phyloP scores from a whole-genome alignment of 2,888 invertebrate species.

The Bugulina stolonifera region DNA sequence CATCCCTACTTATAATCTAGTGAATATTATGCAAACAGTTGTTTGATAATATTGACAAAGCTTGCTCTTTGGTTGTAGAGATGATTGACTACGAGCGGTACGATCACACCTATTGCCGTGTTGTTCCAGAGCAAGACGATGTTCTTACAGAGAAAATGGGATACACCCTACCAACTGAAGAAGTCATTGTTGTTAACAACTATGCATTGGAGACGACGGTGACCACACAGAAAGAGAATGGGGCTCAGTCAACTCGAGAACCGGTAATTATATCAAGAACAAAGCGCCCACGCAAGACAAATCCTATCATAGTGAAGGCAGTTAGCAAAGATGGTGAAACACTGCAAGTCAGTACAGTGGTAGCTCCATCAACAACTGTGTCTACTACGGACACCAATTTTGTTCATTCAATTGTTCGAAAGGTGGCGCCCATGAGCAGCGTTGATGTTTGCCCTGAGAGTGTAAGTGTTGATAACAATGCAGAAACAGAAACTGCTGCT shows the following conservation, averaged over 20 bases:
- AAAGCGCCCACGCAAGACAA: neutral
- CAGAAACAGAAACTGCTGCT: neutral
- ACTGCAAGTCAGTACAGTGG: neutral
- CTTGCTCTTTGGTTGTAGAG: conserved; percentile 1
- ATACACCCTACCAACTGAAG: neutral
- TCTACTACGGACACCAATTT: neutral
- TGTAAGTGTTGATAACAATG: neutral
- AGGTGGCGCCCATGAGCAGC: neutral
- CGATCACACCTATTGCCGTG: conserved; percentile 21
- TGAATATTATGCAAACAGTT: no score
- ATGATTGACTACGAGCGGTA: conserved; percentile 24
- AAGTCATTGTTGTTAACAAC: neutral
- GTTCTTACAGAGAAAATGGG: neutral
- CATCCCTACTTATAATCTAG: no score
- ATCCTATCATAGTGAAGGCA: conserved; percentile 19
- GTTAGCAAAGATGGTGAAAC: neutral
- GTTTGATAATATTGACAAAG: no score
- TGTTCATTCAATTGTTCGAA: neutral
- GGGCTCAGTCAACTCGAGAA: neutral
- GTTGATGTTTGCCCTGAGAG: neutral
- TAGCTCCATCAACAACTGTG: neutral
- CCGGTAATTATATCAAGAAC: neutral
- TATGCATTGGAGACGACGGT: neutral
- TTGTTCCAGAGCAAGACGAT: neutral
- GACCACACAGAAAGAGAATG: conserved; percentile 15